Conservation (phyloP, 2,797 vertebrate species). For the Thalassophryne amazonica region DNA sequence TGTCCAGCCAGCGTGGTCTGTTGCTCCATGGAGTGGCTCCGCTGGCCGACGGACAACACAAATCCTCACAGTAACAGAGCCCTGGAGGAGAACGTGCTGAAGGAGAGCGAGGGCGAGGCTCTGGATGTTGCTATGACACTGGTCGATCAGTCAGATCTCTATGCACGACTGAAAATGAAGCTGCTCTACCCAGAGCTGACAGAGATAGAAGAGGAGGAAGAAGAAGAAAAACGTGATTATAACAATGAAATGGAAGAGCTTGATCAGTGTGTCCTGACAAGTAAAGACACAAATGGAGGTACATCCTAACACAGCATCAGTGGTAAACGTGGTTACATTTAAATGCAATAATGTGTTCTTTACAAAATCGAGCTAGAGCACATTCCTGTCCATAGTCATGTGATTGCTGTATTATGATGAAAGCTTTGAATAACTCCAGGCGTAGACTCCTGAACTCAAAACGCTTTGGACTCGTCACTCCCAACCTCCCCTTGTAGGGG, state of each 20-base stretch:
- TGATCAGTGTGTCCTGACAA: slow-evolving; percentile 29
- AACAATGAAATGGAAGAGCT: slow-evolving; percentile 42
- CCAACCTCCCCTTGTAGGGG: too few relatives aligned
- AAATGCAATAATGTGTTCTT: neutral
- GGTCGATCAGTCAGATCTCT: slow-evolving; percentile 87
- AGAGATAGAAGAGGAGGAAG: slow-evolving; percentile 50
- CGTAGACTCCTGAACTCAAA: too few relatives aligned
- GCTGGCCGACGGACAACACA: slow-evolving; percentile 86
- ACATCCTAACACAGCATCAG: neutral
- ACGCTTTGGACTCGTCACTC: too few relatives aligned
- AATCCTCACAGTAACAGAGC: slow-evolving; percentile 41
- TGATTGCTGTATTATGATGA: neutral
- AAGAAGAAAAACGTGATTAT: slow-evolving; percentile 21
- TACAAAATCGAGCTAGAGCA: neutral
- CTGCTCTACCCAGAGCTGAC: slow-evolving; percentile 85
- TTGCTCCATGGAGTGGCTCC: slow-evolving; percentile 97
- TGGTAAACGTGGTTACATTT: neutral
- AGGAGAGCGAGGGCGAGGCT: slow-evolving; percentile 22
- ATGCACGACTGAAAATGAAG: slow-evolving; percentile 84
- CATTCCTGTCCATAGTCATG: neutral
- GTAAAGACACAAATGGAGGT: slow-evolving; percentile 65
- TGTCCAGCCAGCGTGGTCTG: slow-evolving; percentile 92
- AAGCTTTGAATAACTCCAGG: too few relatives aligned
- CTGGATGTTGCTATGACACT: slow-evolving; percentile 83
- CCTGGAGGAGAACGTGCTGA: slow-evolving; percentile 51